phyloP scores from a whole-genome alignment of 2,797 vertebrate genomes.

The Macroramphosus scolopax region DNA sequence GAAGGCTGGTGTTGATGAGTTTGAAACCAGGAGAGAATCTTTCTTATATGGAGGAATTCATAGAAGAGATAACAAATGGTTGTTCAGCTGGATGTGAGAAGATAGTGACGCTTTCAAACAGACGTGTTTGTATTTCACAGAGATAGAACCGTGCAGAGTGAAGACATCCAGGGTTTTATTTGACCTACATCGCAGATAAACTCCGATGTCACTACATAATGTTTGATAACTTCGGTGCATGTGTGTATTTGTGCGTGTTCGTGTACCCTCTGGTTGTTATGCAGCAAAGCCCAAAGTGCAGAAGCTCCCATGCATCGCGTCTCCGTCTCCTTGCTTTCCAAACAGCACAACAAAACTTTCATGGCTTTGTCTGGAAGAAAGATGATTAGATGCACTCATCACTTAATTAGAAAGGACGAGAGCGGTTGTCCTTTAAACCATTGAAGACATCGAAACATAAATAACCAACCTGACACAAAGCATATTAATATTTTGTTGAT shows the following conservation, averaged over 20 bases:
- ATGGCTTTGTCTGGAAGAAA: conserved; percentile 82
- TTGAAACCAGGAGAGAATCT: not conserved
- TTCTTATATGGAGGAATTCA: conserved; percentile 2
- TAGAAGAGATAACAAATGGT: conserved; percentile 12
- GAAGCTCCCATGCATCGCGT: conserved; percentile 87
- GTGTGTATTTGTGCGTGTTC: conserved; percentile 7
- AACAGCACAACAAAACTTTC: conserved; percentile 77
- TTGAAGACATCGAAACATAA: no score
- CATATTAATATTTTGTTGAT: no score
- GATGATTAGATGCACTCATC: not conserved
- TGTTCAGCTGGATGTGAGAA: conserved; percentile 7
- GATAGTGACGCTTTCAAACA: conserved; percentile 14
- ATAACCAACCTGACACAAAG: no score
- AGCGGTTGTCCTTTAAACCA: no score
- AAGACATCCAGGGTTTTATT: conserved; percentile 16
- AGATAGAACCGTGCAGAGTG: conserved; percentile 4
- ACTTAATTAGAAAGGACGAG: no score
- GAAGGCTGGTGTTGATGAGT: conserved; percentile 12
- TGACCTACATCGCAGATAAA: conserved; percentile 32
- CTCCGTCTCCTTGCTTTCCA: conserved; percentile 80
- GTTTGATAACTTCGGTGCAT: not conserved
- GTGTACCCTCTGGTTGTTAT: conserved; percentile 92
- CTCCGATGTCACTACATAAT: conserved; percentile 7
- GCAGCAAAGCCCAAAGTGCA: conserved; percentile 90
- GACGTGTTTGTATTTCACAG: conserved; percentile 20